These are phyloP conservation scores for Micromys minutus DNA, from an alignment of 2,113 vertebrate species.

Conservation along the genomic window DNA sequence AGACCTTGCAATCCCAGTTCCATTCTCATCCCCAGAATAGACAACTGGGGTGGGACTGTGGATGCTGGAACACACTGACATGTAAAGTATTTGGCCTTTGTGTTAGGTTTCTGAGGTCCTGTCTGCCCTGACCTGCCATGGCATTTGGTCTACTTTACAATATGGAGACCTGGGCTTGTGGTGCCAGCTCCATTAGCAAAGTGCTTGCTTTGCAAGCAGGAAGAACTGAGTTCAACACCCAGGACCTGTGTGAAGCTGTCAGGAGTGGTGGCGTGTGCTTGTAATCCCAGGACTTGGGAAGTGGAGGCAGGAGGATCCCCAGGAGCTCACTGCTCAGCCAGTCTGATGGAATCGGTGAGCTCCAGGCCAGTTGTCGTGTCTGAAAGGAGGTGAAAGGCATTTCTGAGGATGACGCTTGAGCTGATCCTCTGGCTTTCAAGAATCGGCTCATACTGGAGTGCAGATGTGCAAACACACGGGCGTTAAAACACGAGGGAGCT, in stretches of 20 bases:
- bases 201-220: not conserved
- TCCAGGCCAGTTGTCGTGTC: not conserved
- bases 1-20: not conserved
- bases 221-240: not conserved
- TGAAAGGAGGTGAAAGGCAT: not conserved
- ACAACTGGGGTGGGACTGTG: not conserved
- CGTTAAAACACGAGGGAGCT: not conserved
- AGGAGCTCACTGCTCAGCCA: too few species aligned
- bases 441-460: not conserved
- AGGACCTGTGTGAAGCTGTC: not conserved
- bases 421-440: not conserved
- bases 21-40: accelerated
- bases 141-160: not conserved
- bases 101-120: not conserved
- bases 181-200: too few species aligned
- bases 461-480: not conserved
- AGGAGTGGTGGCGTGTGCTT: not conserved
- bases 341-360: not conserved
- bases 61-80: not conserved
- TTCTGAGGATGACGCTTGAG: not conserved
- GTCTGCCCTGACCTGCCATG: not conserved
- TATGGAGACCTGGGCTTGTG: not conserved
- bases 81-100: not conserved
- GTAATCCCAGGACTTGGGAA: not conserved
- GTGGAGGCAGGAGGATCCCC: too few species aligned